Base-by-base conservation (phyloP, 2,797 vertebrate genomes). In the Otolemur crassicaudatus region DNA sequence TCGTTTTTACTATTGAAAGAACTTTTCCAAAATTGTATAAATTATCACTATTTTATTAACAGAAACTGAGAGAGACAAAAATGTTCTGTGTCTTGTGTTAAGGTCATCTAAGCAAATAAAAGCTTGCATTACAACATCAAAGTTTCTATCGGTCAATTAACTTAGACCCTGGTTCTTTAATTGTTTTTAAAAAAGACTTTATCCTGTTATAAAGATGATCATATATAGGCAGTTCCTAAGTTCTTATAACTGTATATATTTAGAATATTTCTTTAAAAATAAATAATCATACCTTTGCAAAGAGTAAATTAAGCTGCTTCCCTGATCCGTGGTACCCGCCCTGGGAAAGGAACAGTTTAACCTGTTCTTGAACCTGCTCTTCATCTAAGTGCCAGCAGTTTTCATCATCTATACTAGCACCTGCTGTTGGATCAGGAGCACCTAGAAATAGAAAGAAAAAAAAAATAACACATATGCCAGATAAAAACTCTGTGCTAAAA, bases 361-460 rank as follows among this genome's bases (percentile, higher is more conserved):
- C 99, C 98, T 99, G 99, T 96, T 99, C 99, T 98, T 99, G 99
- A 96, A 99, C 99, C 97, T 99, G 99, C 96, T 99, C 99, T 98
- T 99, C 99, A 96, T 99, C 99, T 98, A 99, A 98, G 98, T 99
- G 99, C 99, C 99, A 99, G 98, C 99, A 99, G 98, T 99, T 99
- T 98, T 99, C 99, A 84, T 99, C 99, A 90, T 99, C 99, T 98
- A 99, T 99, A 93, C 99, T 99, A 98, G 99, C 99, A 92, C 99
- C 99, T 4, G 99, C 99, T 65, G 99, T 99, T 93, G 99, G 99
- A 94, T 99, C 99, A 60, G 99, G 99, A 98, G 99, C 99, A 98
- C 99, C 99, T 99, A 98, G 61, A 97, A 93, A 94, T 3, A 98
- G 95, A 96, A 97, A 97, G 96, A 97, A 14, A 96, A 90, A 90